These are phyloP conservation scores for Myotis yumanensis DNA, from an alignment of 2,113 vertebrate genomes.

Conservation along the genomic window DNA sequence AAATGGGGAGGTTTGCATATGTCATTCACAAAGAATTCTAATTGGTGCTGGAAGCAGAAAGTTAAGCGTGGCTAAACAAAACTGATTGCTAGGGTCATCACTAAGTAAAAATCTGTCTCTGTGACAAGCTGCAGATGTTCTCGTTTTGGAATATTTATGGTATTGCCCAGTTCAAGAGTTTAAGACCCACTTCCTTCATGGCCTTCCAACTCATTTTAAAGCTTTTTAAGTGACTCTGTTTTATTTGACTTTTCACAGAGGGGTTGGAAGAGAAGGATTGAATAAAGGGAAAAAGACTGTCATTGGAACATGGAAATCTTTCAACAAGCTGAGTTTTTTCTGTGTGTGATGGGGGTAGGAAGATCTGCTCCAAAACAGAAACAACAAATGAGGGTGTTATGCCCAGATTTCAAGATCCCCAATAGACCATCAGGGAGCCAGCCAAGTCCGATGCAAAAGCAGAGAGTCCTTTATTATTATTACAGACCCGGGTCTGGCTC, in stretches of 20 bases:
- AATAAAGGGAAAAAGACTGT: background rate
- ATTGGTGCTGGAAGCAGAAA: background rate
- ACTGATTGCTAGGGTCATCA: background rate
- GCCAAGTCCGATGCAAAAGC: too few species aligned
- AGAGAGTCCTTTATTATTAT: too few species aligned
- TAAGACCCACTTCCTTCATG: background rate
- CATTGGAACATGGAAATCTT: background rate
- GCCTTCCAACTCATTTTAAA: background rate
- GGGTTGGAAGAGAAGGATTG: background rate
- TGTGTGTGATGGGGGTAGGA: background rate
- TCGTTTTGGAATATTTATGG: background rate
- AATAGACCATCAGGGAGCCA: too few species aligned
- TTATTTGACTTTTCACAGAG: background rate
- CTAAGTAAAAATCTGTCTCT: background rate
- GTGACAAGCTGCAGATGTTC: background rate
- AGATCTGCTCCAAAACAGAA: background rate
- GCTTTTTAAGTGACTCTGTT: background rate
- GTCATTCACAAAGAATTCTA: background rate
- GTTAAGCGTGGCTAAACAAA: background rate
- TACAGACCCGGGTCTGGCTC: too few species aligned
- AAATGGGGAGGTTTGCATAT: background rate
- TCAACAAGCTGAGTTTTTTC: background rate
- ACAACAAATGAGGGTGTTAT: background rate
- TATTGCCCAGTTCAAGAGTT: background rate
- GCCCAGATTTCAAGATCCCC: too few species aligned